A percentile compares a stretch with the other conserved stretches of the same genome.
Evolutionary conservation across 2,888 invertebrate genomes (phyloP).

Genomic region (Plagodis dolabraria): DNA sequence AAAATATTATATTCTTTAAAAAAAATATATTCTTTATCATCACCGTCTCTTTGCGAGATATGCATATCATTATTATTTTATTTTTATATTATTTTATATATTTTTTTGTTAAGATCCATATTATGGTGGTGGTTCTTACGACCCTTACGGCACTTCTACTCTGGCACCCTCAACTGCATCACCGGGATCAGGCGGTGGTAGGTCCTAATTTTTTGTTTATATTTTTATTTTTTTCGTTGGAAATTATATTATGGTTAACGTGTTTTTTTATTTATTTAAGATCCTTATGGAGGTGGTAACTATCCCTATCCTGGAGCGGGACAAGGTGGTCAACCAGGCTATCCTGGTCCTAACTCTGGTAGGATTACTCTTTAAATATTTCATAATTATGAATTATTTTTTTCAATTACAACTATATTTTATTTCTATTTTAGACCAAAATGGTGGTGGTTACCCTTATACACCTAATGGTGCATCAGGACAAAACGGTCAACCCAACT

Average conservation of each 20-base stretch:
- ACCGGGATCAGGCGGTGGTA: too few species aligned
- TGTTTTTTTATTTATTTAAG: too few species aligned
- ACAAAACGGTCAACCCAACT: conserved; percentile 16
- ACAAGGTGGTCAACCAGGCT: conserved; percentile 17
- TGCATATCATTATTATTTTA: too few species aligned
- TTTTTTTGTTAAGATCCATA: too few species aligned
- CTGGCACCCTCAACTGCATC: too few species aligned
- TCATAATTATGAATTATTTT: neutral
- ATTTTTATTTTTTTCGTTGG: neutral
- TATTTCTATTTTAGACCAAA: conserved; percentile 19
- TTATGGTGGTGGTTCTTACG: too few species aligned
- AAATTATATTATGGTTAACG: neutral
- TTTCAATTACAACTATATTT: neutral
- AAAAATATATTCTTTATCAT: too few species aligned
- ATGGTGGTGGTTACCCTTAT: conserved; percentile 15
- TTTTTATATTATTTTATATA: too few species aligned
- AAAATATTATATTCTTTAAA: too few species aligned
- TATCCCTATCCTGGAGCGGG: conserved; percentile 11
- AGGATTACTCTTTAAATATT: conserved; percentile 1
- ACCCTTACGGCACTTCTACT: too few species aligned
- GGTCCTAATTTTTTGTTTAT: too few species aligned
- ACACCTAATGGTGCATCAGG: conserved; percentile 8
- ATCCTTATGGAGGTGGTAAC: conserved; percentile 12
- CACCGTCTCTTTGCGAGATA: too few species aligned
- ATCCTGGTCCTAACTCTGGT: conserved; percentile 18